Evolutionary conservation across 2,888 invertebrate species (phyloP).

Genomic region (Trichacis sp.): DNA sequence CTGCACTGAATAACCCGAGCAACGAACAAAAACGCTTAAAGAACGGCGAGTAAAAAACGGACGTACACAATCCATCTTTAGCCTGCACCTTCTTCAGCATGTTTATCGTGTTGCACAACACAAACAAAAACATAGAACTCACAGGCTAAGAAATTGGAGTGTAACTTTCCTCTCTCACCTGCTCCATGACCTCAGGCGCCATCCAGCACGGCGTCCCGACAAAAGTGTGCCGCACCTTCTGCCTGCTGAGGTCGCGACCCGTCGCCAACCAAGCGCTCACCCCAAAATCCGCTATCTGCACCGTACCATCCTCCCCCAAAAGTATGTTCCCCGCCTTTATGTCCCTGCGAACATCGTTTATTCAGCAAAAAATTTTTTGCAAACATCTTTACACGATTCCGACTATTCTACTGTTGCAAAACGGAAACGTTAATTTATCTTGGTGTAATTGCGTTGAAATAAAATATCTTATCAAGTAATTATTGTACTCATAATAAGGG

Average conservation of each 20-base stretch:
- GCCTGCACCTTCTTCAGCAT: slow-evolving; percentile 30
- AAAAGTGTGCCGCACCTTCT: slow-evolving; percentile 96
- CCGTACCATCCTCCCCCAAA: slow-evolving; percentile 94
- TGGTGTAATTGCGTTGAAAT: too few species aligned
- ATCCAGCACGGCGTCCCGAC: slow-evolving; percentile 99
- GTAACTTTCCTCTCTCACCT: slow-evolving; percentile 74
- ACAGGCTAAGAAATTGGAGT: slow-evolving; percentile 68
- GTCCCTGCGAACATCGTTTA: slow-evolving; percentile 75
- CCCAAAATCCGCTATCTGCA: slow-evolving; percentile 99
- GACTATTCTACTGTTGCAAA: too few species aligned
- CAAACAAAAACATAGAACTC: slow-evolving; percentile 54
- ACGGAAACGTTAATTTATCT: too few species aligned
- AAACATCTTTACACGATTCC: too few species aligned
- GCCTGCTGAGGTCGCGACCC: slow-evolving; percentile 91
- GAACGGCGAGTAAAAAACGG: neutral
- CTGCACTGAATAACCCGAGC: too few species aligned
- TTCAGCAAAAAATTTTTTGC: too few species aligned
- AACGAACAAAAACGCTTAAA: neutral
- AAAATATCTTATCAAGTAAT: too few species aligned
- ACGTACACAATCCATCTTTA: slow-evolving; percentile 12
- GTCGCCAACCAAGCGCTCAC: slow-evolving; percentile 98
- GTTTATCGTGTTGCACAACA: too few species aligned
- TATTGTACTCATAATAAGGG: too few species aligned
- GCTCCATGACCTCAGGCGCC: slow-evolving; percentile 99
- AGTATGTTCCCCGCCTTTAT: slow-evolving; percentile 98